Evolutionary conservation across 1,140 invertebrate species (phyloP).

Genomic region (Diorhabda carinulata): DNA sequence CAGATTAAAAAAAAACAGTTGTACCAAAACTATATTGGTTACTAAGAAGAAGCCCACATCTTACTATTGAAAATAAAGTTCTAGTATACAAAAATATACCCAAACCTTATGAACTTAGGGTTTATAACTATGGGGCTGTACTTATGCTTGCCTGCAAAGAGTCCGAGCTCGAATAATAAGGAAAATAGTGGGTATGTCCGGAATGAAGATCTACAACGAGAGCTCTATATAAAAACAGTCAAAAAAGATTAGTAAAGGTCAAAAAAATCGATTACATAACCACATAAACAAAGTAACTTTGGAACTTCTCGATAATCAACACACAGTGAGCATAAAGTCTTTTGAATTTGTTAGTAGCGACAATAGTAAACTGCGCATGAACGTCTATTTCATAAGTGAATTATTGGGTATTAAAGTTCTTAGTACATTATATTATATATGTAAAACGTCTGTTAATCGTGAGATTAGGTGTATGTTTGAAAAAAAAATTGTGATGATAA

Average conservation of each 20-base stretch:
- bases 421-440: not conserved
- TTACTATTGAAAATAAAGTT: too few relatives aligned
- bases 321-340: not conserved
- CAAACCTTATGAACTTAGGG: too few relatives aligned
- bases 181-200: not conserved
- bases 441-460: not conserved
- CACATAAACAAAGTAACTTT: not conserved
- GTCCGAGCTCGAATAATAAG: not conserved
- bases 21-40: too few relatives aligned
- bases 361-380: not conserved
- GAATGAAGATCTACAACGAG: not conserved
- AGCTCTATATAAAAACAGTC: not conserved
- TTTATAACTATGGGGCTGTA: too few relatives aligned
- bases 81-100: too few relatives aligned
- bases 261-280: not conserved
- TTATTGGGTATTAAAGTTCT: not conserved
- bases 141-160: not conserved
- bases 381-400: not conserved
- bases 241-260: not conserved
- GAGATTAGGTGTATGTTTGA: not conserved
- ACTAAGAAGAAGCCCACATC: too few relatives aligned
- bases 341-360: not conserved
- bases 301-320: not conserved
- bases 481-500: not conserved
- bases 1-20: too few relatives aligned